Evolutionary conservation across 2,113 vertebrate genomes (phyloP).

Genomic region (Platichthys stellatus): DNA sequence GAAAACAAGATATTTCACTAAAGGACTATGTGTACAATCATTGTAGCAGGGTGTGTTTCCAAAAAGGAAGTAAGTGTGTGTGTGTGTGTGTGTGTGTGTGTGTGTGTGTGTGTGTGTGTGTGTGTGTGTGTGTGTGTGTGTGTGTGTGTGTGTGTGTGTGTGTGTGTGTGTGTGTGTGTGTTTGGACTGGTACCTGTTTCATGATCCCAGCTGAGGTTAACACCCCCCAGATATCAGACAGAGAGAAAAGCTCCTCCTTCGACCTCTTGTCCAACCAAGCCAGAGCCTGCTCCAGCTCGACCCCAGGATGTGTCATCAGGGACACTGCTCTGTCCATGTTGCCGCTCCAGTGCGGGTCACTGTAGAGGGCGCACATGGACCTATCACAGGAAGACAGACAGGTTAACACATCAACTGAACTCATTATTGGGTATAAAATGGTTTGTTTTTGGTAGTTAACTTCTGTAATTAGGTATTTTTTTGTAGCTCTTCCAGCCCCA

Average conservation of each 20-base stretch:
- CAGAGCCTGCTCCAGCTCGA: constrained; percentile 8
- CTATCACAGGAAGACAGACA: constrained; percentile 11
- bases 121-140: neutral
- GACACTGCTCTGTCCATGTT: constrained; percentile 19
- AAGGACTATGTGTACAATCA: neutral
- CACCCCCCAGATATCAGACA: constrained; percentile 53
- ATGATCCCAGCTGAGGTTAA: constrained; percentile 50
- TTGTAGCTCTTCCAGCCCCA: neutral
- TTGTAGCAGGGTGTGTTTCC: neutral
- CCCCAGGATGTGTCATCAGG: neutral
- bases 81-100: no score
- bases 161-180: neutral
- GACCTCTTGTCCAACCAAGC: constrained; percentile 37
- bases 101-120: no score
- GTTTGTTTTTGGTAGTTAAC: neutral
- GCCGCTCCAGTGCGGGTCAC: constrained; percentile 50
- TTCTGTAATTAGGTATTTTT: neutral
- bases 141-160: neutral
- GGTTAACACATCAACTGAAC: no score
- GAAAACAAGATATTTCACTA: neutral
- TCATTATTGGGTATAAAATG: neutral
- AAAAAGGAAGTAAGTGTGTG: neutral
- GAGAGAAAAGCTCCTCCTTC: constrained; percentile 50
- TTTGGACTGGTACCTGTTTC: constrained; percentile 43
- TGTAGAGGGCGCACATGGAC: constrained; percentile 57